Conservation (phyloP, 2,113 vertebrate species). For the Chloebia gouldiae region DNA sequence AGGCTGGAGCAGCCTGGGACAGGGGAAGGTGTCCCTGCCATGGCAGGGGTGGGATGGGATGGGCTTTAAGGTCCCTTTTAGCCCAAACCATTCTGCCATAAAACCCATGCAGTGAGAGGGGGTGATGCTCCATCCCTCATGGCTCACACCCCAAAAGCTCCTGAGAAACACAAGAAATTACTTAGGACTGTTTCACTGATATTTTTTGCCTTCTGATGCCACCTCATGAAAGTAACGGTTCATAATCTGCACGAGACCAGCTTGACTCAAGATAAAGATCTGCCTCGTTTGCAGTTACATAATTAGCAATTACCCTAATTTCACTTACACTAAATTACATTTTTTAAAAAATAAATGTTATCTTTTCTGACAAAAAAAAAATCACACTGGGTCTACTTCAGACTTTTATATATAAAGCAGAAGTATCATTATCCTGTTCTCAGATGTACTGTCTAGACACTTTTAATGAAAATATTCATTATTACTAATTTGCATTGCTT, state of each 20-base stretch:
- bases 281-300: neutral
- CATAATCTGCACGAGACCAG: neutral
- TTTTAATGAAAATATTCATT: conserved; percentile 54
- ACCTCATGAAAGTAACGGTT: neutral
- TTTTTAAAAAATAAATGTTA: neutral
- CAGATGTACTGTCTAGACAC: neutral
- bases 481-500: conserved; percentile 46
- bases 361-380: neutral
- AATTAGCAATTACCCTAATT: conserved; percentile 41
- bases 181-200: neutral
- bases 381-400: neutral
- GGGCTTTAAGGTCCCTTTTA: neutral
- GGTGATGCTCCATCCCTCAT: neutral
- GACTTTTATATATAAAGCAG: neutral
- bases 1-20: fast-evolving
- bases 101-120: neutral
- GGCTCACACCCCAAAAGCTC: neutral
- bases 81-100: neutral
- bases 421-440: conserved; percentile 2
- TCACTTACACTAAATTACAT: neutral
- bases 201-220: neutral
- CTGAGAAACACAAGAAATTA: fast-evolving
- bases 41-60: neutral
- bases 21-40: neutral
- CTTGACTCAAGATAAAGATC: neutral